Conservation (phyloP, 92 coral and sea anemone species). For the Parazoanthus swiftii region DNA sequence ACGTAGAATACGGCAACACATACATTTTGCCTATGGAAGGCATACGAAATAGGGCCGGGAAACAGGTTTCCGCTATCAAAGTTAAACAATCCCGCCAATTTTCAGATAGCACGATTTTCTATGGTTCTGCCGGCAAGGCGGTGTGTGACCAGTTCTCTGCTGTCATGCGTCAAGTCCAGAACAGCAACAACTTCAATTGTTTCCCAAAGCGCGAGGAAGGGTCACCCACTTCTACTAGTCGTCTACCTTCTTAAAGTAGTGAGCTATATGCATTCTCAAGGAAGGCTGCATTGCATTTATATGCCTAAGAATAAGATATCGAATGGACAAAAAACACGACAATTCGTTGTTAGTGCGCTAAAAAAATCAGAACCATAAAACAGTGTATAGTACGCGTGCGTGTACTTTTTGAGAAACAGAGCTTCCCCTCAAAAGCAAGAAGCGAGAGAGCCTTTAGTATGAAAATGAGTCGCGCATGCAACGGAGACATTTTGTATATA, state of each 20-base stretch:
- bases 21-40: slow-evolving; percentile 52
- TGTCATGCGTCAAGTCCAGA: slow-evolving; percentile 7
- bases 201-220: slow-evolving; percentile 18
- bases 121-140: slow-evolving; percentile 26
- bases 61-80: slow-evolving; percentile 38
- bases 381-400: no score
- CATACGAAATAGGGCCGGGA: slow-evolving; percentile 59
- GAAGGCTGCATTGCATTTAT: slow-evolving; percentile 16
- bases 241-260: neutral
- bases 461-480: neutral
- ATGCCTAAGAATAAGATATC: no score
- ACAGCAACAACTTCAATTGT: slow-evolving; percentile 28
- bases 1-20: slow-evolving; percentile 40
- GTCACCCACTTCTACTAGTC: slow-evolving; percentile 9
- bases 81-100: slow-evolving; percentile 33
- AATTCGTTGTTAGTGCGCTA: no score
- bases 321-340: no score
- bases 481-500: no score
- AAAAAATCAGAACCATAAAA: no score
- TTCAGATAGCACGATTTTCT: slow-evolving; percentile 40
- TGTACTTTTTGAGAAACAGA: no score
- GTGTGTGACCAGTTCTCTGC: slow-evolving; percentile 36
- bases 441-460: neutral
- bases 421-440: no score
- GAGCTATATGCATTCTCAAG: slow-evolving; percentile 11